These are phyloP conservation scores for Emydocephalus ijimae DNA, from an alignment of 2,113 vertebrate species.

Conservation along the genomic window DNA sequence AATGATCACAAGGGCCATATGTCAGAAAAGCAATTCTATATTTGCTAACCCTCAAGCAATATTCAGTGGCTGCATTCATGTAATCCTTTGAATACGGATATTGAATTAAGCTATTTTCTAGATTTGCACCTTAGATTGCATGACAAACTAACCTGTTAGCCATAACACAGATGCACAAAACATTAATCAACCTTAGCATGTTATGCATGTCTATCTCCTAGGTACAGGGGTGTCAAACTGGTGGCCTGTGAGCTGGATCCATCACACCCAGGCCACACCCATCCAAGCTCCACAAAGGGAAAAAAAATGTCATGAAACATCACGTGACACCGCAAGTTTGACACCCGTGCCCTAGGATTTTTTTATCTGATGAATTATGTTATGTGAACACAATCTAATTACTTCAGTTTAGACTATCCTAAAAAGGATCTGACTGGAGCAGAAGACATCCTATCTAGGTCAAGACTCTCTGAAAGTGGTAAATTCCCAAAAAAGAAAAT, in stretches of 20 bases:
- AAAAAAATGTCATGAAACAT: too few relatives aligned
- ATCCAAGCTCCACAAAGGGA: too few relatives aligned
- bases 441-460: not conserved
- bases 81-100: not conserved
- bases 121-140: not conserved
- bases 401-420: not conserved
- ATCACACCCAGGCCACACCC: too few relatives aligned
- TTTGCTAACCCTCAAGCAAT: not conserved
- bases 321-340: too few relatives aligned
- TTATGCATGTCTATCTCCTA: not conserved
- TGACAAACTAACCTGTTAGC: not conserved
- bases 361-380: not conserved
- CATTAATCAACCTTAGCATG: not conserved
- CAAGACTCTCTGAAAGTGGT: not conserved
- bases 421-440: not conserved
- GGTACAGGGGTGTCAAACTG: too few relatives aligned
- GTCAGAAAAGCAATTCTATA: not conserved
- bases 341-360: not conserved
- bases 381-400: not conserved
- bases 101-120: not conserved
- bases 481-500: not conserved
- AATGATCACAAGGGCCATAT: not conserved
- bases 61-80: not conserved
- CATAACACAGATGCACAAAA: not conserved
- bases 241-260: accelerated